Conservation (phyloP, 2,113 vertebrate species). For the rabbit (Oryctolagus cuniculus) region DNA sequence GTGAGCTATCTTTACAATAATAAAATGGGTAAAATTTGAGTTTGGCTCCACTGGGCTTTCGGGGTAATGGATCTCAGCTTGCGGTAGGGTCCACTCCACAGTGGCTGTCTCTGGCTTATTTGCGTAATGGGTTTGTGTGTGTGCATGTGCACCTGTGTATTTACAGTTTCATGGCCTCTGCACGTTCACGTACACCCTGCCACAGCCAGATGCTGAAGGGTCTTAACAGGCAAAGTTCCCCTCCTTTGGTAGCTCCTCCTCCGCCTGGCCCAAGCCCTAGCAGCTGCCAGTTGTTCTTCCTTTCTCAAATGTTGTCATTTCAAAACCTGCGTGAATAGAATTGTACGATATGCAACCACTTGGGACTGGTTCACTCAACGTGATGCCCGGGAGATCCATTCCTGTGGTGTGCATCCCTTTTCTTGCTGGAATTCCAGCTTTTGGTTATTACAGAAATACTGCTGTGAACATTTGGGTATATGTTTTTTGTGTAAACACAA, state of each 20-base stretch:
- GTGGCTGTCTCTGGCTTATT: neutral
- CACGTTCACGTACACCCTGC: neutral
- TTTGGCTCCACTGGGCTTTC: neutral
- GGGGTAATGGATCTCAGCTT: neutral
- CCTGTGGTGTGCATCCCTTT: neutral
- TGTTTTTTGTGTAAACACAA: neutral
- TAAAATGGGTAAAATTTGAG: conserved; percentile 8
- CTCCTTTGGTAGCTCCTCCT: too few species aligned
- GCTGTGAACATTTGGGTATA: neutral
- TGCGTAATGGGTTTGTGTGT: neutral
- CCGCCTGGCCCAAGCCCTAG: rapidly evolving
- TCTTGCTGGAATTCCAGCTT: neutral
- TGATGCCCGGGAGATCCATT: neutral
- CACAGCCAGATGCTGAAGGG: neutral
- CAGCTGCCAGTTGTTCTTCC: neutral
- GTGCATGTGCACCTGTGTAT: rapidly evolving
- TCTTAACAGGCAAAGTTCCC: neutral
- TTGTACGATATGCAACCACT: neutral
- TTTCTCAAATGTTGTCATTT: neutral
- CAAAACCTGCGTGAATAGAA: neutral
- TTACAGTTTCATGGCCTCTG: neutral
- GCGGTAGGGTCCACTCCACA: neutral
- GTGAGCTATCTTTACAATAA: neutral
- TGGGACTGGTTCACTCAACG: neutral
- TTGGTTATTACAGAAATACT: neutral